These are phyloP conservation scores for Vannuccia rotundouncinata DNA, from an alignment of 2,888 invertebrate species.

Conservation along the genomic window DNA sequence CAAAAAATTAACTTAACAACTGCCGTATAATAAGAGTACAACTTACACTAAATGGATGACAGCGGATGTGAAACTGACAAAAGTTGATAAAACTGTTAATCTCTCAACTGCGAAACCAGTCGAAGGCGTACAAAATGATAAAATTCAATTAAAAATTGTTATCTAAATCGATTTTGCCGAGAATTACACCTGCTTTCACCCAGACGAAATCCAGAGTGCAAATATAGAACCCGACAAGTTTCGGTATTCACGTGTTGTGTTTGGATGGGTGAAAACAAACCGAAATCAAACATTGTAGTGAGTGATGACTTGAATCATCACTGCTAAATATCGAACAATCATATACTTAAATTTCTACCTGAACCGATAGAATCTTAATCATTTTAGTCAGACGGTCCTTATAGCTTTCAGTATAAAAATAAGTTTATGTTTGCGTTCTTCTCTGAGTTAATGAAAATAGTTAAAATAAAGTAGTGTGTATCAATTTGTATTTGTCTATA, in stretches of 20 bases:
- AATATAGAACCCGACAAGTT: background rate
- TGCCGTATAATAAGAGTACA: background rate
- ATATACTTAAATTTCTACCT: too few species aligned
- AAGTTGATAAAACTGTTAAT: conserved; percentile 8
- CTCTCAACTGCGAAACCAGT: background rate
- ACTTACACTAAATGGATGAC: conserved; percentile 13
- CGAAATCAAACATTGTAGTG: background rate
- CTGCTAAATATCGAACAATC: too few species aligned
- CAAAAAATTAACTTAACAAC: conserved; percentile 19
- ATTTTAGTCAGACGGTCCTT: too few species aligned
- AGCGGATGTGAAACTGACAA: conserved; percentile 23
- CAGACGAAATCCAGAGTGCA: conserved; percentile 2
- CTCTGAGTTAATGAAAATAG: too few species aligned
- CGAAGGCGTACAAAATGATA: too few species aligned
- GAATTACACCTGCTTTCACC: background rate
- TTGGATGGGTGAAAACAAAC: conserved; percentile 7
- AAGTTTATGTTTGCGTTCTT: too few species aligned
- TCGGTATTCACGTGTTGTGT: conserved; percentile 7
- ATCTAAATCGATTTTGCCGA: conserved; percentile 4
- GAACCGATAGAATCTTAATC: too few species aligned
- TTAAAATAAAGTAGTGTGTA: too few species aligned
- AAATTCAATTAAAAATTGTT: too few species aligned
- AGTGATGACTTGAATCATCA: conserved; percentile 16
- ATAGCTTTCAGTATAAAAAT: too few species aligned
- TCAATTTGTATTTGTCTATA: too few species aligned